These are phyloP conservation scores for Drosophila mauritiana DNA, from an alignment of 1,140 invertebrate species.

Conservation along the genomic window DNA sequence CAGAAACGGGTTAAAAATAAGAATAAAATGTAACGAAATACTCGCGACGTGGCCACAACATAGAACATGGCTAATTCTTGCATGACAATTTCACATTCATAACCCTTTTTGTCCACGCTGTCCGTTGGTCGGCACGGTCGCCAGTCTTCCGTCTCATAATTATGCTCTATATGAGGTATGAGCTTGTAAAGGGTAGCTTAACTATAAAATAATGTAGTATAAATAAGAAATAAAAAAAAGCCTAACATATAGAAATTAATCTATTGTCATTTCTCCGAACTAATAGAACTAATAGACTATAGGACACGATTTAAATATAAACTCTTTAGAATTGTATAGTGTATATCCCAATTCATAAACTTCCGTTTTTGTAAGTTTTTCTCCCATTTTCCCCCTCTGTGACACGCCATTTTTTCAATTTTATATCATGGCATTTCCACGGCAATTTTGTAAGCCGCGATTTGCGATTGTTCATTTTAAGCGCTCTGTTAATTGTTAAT, in stretches of 20 bases:
- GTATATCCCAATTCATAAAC: not conserved
- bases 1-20: slow-evolving; percentile 39
- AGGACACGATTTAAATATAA: too few species aligned
- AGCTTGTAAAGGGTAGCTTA: not conserved
- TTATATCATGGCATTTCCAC: slow-evolving; percentile 54
- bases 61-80: slow-evolving; percentile 84
- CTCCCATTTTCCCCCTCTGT: slow-evolving; percentile 12
- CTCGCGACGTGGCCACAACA: slow-evolving; percentile 71
- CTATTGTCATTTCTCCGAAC: not conserved
- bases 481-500: slow-evolving; percentile 81
- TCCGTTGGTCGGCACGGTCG: slow-evolving; percentile 51
- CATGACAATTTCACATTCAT: slow-evolving; percentile 84
- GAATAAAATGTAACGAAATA: slow-evolving; percentile 72
- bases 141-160: slow-evolving; percentile 74
- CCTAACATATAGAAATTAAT: not conserved
- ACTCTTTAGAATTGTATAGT: not conserved
- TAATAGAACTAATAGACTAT: too few species aligned
- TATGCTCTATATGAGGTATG: slow-evolving; percentile 45
- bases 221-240: not conserved
- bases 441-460: slow-evolving; percentile 72
- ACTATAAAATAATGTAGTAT: not conserved
- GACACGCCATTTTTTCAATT: slow-evolving; percentile 32
- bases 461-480: slow-evolving; percentile 71
- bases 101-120: slow-evolving; percentile 71
- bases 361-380: not conserved